Percentiles rank a stretch among this genome's conserved stretches.
Evolutionary conservation across 1,140 invertebrate genomes (phyloP).

Genomic region (Aporrectodea caliginosa): DNA sequence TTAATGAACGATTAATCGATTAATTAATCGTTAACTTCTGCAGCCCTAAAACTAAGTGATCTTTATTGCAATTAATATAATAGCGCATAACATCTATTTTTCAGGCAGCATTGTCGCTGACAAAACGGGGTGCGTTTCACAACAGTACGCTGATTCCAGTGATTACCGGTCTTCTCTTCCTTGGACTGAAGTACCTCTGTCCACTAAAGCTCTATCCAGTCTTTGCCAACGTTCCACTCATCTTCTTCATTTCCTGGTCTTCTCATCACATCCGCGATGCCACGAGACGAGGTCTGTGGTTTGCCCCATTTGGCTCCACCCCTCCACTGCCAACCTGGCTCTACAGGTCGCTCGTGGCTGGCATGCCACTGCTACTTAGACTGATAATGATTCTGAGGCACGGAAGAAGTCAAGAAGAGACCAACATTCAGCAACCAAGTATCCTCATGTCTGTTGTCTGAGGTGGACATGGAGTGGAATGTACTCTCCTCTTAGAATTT

Average conservation of each 20-base stretch:
- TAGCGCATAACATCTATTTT: too few species aligned
- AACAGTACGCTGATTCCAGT: not conserved
- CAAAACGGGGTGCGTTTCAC: not conserved
- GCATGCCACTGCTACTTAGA: not conserved
- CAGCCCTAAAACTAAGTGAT: too few species aligned
- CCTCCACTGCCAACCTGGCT: conserved; percentile 36
- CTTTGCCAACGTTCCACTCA: conserved; percentile 22
- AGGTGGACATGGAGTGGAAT: too few species aligned
- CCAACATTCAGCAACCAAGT: too few species aligned
- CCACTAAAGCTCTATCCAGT: not conserved
- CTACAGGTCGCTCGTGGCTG: conserved; percentile 18
- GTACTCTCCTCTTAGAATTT: too few species aligned
- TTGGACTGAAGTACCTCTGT: not conserved
- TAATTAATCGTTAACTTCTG: too few species aligned
- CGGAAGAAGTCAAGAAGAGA: too few species aligned
- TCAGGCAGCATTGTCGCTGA: not conserved
- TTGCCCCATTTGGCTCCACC: conserved; percentile 43
- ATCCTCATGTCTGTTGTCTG: too few species aligned
- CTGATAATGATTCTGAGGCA: not conserved
- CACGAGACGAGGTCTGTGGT: conserved; percentile 44
- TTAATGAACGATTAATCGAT: too few species aligned
- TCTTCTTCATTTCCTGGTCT: conserved; percentile 41
- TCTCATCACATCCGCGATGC: conserved; percentile 50
- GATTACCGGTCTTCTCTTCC: not conserved
- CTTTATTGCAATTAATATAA: too few species aligned